Evolutionary conservation across 2,113 vertebrate genomes (phyloP).

Genomic region (Myotis lucifugus): DNA sequence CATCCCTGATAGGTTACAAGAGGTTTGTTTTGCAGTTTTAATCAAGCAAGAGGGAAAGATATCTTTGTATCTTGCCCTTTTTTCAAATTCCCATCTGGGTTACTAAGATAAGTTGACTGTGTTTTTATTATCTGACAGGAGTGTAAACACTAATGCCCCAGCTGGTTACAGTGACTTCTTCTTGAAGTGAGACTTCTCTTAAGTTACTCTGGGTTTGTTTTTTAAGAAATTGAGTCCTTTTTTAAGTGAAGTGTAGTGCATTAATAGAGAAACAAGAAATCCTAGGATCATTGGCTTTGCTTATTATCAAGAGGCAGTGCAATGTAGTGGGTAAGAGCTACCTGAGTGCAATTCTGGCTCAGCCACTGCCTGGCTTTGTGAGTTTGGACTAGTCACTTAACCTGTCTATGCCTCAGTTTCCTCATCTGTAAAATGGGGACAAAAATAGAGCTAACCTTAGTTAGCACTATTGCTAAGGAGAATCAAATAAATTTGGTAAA

Average conservation of each 20-base stretch:
- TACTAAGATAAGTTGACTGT: not conserved
- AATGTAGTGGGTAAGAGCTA: not conserved
- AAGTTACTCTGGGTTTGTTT: not conserved
- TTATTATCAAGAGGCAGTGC: not conserved
- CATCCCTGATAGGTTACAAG: not conserved
- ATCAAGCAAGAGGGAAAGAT: not conserved
- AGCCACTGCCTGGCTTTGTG: not conserved
- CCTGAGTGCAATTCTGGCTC: not conserved
- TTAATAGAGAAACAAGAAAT: not conserved
- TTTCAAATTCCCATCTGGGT: not conserved
- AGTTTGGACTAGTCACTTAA: not conserved
- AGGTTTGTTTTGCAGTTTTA: not conserved
- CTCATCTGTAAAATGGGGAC: not conserved
- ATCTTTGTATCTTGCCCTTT: not conserved
- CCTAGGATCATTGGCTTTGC: not conserved
- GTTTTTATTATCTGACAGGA: not conserved
- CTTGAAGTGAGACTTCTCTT: not conserved
- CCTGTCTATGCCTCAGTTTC: not conserved
- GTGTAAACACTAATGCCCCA: not conserved
- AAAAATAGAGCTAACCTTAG: not conserved
- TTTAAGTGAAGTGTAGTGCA: not conserved
- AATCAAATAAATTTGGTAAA: not conserved
- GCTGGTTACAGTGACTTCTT: not conserved
- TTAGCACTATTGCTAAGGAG: not conserved
- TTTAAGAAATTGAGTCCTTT: not conserved